Conservation (phyloP, 1,140 invertebrate species). For the Apis florea region DNA sequence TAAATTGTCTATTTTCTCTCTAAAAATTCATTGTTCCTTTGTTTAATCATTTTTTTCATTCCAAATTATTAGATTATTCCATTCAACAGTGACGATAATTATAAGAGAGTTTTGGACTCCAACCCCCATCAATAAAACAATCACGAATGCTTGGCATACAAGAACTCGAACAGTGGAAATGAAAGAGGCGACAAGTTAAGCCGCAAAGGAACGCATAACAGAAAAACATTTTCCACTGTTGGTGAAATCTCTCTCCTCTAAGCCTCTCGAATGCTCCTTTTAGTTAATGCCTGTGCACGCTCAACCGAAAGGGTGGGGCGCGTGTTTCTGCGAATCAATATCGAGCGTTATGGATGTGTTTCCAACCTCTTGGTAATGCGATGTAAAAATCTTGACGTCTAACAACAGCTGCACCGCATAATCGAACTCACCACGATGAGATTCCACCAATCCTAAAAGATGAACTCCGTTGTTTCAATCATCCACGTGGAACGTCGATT, state of each 20-base stretch:
- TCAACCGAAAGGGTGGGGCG: constrained; percentile 7
- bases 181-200: constrained; percentile 15
- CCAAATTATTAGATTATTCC: too few relatives aligned
- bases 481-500: background rate
- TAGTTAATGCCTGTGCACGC: constrained; percentile 45
- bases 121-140: background rate
- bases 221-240: constrained; percentile 48
- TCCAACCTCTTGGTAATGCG: constrained; percentile 36
- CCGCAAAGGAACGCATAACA: constrained; percentile 23
- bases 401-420: constrained; percentile 46
- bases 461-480: background rate
- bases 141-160: background rate
- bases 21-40: too few relatives aligned
- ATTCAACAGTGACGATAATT: too few relatives aligned
- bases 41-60: too few relatives aligned
- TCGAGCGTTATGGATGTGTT: constrained; percentile 46
- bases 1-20: too few relatives aligned
- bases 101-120: too few relatives aligned
- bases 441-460: background rate
- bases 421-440: background rate
- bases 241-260: constrained; percentile 15
- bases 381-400: constrained; percentile 57
- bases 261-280: constrained; percentile 30
- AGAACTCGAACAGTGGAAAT: background rate
- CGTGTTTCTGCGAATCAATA: constrained; percentile 56